phyloP scores from a whole-genome alignment of 1,140 invertebrate species.

The Drosophila lowei region DNA sequence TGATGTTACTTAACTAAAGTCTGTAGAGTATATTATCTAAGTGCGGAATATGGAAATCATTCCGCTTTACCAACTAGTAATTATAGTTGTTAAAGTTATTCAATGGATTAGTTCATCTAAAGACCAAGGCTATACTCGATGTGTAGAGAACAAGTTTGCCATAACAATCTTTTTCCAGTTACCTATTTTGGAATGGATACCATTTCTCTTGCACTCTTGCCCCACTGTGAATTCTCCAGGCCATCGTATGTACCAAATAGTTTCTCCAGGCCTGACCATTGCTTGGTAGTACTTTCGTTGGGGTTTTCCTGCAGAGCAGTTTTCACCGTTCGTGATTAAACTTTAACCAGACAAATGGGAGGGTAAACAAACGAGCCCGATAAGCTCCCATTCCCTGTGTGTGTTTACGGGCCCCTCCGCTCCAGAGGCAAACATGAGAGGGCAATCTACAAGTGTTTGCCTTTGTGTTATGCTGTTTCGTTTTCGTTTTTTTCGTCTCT shows the following conservation, averaged over 20 bases:
- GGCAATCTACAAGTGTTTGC: conserved; percentile 56
- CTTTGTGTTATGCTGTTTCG: conserved; percentile 37
- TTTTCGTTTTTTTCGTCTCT: conserved; percentile 23
- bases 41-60: too few relatives aligned
- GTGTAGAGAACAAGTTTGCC: too few relatives aligned
- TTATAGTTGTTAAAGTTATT: too few relatives aligned
- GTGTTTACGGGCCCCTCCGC: too few relatives aligned
- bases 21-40: too few relatives aligned
- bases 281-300: conserved; percentile 9
- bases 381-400: background rate
- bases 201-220: background rate
- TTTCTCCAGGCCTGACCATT: conserved; percentile 9
- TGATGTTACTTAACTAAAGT: too few relatives aligned
- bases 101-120: too few relatives aligned
- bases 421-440: conserved; percentile 20
- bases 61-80: too few relatives aligned
- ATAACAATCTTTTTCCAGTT: too few relatives aligned
- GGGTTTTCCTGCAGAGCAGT: conserved; percentile 21
- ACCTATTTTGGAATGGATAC: too few relatives aligned
- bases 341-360: conserved; percentile 3
- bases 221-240: conserved; percentile 1
- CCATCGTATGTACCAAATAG: conserved; percentile 15
- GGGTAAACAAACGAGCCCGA: conserved; percentile 14
- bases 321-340: conserved; percentile 26
- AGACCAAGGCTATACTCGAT: too few relatives aligned